Evolutionary conservation across 2,888 invertebrate genomes (phyloP).

Genomic region (Dorcus parallelipipedus): DNA sequence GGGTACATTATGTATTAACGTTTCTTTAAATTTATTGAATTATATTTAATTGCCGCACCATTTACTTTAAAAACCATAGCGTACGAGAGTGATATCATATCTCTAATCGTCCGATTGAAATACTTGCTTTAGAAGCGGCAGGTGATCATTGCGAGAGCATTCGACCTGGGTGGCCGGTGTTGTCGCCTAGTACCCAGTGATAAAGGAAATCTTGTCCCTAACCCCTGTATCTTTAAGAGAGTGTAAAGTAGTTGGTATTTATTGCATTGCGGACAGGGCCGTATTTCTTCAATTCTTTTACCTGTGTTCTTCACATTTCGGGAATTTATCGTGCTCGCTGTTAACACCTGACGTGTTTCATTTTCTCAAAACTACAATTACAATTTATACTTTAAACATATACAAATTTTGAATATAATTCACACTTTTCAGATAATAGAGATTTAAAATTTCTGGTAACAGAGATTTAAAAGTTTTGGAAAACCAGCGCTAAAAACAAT

Average conservation of each 20-base stretch:
- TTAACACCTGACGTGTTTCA: background rate
- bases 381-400: too few species aligned
- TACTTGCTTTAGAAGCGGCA: background rate
- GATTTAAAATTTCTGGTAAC: too few species aligned
- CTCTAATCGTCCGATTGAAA: constrained; percentile 5
- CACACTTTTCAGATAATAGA: too few species aligned
- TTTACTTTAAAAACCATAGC: too few species aligned
- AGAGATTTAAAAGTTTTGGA: too few species aligned
- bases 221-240: constrained; percentile 11
- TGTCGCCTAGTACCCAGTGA: constrained; percentile 7
- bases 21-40: too few species aligned
- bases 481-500: too few species aligned
- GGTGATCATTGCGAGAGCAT: constrained; percentile 1
- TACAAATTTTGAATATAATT: too few species aligned
- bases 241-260: constrained; percentile 16
- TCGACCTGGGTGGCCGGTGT: constrained; percentile 15
- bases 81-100: constrained; percentile 1
- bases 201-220: constrained; percentile 16
- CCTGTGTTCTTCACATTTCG: too few species aligned
- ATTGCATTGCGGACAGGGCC: constrained; percentile 10
- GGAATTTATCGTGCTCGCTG: background rate
- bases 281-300: constrained; percentile 3
- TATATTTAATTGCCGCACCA: too few species aligned
- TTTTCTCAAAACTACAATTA: background rate
- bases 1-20: too few species aligned